Evolutionary conservation across 2,888 invertebrate genomes (phyloP).

Genomic region (Polylopha cassiicola): DNA sequence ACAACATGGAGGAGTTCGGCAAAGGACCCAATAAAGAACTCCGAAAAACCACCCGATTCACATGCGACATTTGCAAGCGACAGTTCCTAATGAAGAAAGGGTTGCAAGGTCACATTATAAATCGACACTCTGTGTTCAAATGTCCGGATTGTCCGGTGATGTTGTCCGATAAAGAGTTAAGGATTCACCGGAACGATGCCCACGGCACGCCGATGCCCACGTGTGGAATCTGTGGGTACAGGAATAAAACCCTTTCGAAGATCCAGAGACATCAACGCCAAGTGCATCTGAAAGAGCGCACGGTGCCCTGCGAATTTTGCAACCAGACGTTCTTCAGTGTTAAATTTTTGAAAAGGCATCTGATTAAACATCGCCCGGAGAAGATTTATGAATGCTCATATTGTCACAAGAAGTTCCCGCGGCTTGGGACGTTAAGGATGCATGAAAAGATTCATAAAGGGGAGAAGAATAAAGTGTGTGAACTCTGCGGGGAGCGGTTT

Average conservation of each 20-base stretch:
- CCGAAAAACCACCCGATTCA: background rate
- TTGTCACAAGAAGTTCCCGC: conserved; percentile 19
- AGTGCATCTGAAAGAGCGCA: conserved; percentile 19
- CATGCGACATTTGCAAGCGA: conserved; percentile 4
- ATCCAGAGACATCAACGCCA: conserved; percentile 23
- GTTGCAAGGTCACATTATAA: conserved; percentile 5
- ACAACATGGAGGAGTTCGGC: conserved; percentile 3
- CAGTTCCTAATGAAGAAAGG: background rate
- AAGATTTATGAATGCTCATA: conserved; percentile 16
- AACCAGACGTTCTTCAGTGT: conserved; percentile 2
- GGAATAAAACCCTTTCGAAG: conserved; percentile 1
- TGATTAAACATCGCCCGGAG: conserved; percentile 10
- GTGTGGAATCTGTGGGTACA: conserved; percentile 29
- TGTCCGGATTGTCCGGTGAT: conserved; percentile 19
- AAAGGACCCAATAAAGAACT: background rate
- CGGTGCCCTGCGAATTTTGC: conserved; percentile 5
- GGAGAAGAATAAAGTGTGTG: conserved; percentile 21
- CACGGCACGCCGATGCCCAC: conserved; percentile 23
- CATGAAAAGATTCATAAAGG: conserved; percentile 23
- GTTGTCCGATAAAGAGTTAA: conserved; percentile 3
- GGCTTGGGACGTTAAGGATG: conserved; percentile 2
- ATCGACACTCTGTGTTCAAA: conserved; percentile 1
- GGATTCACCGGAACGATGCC: conserved; percentile 17
- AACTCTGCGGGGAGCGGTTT: conserved; percentile 17
- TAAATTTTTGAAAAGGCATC: conserved; percentile 1